Conservation (phyloP, 2,113 vertebrate species). For the Pteronura brasiliensis region DNA sequence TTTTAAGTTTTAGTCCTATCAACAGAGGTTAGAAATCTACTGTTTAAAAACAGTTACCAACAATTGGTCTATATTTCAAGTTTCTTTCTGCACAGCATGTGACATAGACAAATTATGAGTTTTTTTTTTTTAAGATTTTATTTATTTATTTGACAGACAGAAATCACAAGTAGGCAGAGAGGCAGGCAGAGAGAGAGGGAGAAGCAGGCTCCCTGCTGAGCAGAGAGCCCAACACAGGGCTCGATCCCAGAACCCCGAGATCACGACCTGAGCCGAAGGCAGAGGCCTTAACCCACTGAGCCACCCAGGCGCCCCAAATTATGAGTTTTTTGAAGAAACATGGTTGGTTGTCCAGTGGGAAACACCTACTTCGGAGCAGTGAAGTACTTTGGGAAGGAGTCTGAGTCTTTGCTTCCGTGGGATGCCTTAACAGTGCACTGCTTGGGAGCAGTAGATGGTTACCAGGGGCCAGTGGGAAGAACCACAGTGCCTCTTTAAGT, state of each 20-base stretch:
- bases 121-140: no score
- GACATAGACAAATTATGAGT: neutral
- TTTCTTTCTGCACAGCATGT: neutral
- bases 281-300: no score
- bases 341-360: neutral
- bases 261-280: no score
- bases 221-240: no score
- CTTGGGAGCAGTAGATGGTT: neutral
- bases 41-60: neutral
- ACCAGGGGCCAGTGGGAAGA: neutral
- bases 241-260: no score
- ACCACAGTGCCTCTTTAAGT: neutral
- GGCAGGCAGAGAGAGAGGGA: no score
- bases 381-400: neutral
- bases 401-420: neutral
- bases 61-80: neutral
- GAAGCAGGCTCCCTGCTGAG: no score
- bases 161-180: no score
- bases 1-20: neutral
- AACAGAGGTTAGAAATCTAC: neutral
- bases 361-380: neutral
- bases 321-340: neutral
- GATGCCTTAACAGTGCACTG: accelerated
- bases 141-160: no score
- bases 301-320: no score